A percentile compares a stretch with the other conserved stretches of the same genome.
Conservation (phyloP, 2,888 invertebrate genomes). For the Cotesia congregata region DNA sequence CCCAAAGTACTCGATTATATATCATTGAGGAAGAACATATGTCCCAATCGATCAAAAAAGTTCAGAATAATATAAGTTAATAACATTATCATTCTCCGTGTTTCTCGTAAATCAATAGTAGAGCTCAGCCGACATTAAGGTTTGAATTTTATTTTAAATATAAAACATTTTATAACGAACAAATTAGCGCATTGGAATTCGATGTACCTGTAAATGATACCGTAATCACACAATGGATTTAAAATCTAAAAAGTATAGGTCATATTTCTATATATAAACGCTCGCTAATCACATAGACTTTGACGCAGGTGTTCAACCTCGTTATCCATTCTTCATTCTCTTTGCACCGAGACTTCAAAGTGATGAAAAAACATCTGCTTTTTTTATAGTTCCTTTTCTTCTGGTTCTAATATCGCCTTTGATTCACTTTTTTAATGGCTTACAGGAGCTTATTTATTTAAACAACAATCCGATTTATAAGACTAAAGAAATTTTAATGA, state of each 20-base stretch:
- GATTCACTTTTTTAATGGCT: background rate
- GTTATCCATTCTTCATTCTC: conserved; percentile 23
- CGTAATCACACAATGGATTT: no score
- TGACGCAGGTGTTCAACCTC: conserved; percentile 58
- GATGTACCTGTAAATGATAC: no score
- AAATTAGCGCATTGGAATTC: no score
- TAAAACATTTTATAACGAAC: no score
- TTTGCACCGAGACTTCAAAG: background rate
- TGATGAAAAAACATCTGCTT: background rate
- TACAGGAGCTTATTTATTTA: background rate
- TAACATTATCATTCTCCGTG: no score
- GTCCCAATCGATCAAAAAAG: no score
- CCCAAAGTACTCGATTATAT: no score
- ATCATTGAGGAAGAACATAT: no score
- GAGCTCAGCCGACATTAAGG: no score
- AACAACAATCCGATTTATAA: background rate
- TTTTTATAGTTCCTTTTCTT: conserved; percentile 19
- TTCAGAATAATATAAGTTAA: no score
- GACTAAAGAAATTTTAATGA: background rate
- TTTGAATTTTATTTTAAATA: no score
- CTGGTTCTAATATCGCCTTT: background rate
- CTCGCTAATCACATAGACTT: conserved; percentile 52
- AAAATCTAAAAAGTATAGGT: background rate
- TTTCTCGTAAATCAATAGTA: no score
- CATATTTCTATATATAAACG: background rate